A percentile compares a stretch with the other conserved stretches of the same genome.
Conservation (phyloP, 1,140 invertebrate species). For the Adelges cooleyi region DNA sequence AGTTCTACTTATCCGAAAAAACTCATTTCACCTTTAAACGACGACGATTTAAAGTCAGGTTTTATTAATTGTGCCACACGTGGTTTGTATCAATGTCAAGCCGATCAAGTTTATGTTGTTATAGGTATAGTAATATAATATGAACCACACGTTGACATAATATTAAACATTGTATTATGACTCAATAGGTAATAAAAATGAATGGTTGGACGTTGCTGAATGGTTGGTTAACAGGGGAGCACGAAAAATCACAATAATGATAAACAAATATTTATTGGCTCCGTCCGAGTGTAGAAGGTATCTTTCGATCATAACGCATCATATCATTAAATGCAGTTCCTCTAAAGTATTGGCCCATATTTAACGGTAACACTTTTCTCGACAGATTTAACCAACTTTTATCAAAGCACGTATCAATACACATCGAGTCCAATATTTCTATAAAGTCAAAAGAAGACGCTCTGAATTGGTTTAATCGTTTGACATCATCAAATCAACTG, state of each 20-base stretch:
- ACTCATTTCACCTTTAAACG: neutral
- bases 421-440: neutral
- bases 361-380: too few relatives aligned
- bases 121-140: neutral
- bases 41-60: neutral
- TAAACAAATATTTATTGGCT: neutral
- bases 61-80: too few relatives aligned
- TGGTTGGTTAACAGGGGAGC: conserved; percentile 31
- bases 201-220: conserved; percentile 31
- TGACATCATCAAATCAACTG: neutral
- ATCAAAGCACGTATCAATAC: neutral
- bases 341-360: too few relatives aligned
- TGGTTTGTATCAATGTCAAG: neutral
- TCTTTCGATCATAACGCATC: too few relatives aligned
- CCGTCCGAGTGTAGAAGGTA: neutral
- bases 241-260: conserved; percentile 14
- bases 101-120: neutral
- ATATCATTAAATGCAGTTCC: too few relatives aligned
- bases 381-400: neutral
- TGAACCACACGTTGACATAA: too few relatives aligned
- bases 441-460: neutral
- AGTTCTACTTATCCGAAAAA: neutral
- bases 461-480: neutral
- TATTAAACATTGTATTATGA: too few relatives aligned
- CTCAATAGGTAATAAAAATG: neutral